These are phyloP conservation scores for Chaetophractus vellerosus DNA, from an alignment of 2,797 vertebrate genomes.

Conservation along the genomic window DNA sequence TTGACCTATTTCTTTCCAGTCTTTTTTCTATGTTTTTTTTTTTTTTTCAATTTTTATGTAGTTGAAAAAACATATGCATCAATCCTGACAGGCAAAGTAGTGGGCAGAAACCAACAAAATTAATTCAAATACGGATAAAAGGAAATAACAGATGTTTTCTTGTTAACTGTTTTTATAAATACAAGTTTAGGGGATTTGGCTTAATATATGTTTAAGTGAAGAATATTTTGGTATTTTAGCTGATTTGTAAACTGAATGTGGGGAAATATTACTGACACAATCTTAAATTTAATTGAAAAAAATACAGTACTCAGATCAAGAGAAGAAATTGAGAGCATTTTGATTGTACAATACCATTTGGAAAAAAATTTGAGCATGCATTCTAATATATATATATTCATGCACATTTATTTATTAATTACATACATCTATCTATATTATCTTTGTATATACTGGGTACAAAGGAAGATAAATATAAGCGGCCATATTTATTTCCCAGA, in stretches of 20 bases:
- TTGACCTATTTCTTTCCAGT: background rate
- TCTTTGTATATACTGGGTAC: background rate
- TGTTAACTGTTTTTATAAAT: background rate
- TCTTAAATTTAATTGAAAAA: background rate
- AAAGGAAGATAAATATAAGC: no score
- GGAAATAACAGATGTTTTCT: conserved; percentile 22
- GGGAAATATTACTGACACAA: background rate
- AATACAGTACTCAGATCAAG: background rate
- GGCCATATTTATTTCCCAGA: background rate
- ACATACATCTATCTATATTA: background rate
- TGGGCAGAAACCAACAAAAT: background rate
- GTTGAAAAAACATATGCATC: background rate
- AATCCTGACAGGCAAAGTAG: background rate
- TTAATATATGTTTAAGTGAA: background rate
- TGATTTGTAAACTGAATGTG: background rate
- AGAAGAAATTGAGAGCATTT: background rate
- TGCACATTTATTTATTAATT: background rate
- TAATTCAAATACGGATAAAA: background rate
- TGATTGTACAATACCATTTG: no score
- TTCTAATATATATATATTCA: background rate
- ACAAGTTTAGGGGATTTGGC: background rate
- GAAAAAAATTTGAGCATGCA: background rate
- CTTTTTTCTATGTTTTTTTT: background rate
- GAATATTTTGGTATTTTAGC: background rate
- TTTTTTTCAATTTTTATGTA: background rate